Percentiles rank a stretch among this genome's conserved stretches.
Conservation (phyloP, 2,113 vertebrate species). For the Anhinga anhinga region DNA sequence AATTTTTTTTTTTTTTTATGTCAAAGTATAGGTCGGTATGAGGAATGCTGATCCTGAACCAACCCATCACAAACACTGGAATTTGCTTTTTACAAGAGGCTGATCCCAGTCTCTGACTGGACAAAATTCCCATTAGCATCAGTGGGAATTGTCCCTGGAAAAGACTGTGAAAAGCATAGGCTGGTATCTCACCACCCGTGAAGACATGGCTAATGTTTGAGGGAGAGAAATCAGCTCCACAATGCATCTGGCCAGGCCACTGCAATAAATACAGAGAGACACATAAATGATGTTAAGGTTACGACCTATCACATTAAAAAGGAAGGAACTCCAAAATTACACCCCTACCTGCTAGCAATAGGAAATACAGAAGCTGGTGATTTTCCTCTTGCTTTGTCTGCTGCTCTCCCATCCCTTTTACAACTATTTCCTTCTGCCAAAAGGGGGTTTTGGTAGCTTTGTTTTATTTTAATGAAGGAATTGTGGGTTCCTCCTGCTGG, state of each 20-base stretch:
- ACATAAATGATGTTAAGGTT: conserved; percentile 15
- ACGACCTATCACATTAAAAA: neutral
- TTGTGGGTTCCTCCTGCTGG: rapidly evolving
- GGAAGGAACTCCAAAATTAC: conserved; percentile 56
- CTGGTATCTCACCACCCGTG: neutral
- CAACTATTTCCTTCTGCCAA: neutral
- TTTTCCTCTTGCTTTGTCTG: neutral
- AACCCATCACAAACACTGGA: neutral
- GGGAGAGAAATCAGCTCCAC: neutral
- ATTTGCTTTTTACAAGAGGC: neutral
- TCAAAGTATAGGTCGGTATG: neutral
- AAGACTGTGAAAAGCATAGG: neutral
- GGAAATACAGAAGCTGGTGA: neutral
- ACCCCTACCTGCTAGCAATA: conserved; percentile 42
- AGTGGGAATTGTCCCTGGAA: neutral
- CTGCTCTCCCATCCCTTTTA: neutral
- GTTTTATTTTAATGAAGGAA: neutral
- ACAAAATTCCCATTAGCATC: neutral
- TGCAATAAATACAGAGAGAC: neutral
- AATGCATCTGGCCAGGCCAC: neutral
- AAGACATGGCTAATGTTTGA: neutral
- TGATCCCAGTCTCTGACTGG: neutral
- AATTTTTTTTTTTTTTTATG: neutral
- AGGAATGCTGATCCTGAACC: neutral
- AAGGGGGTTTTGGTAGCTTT: neutral